Conservation (phyloP, 1,140 invertebrate species). For the Mycetomoellerius zeteki region DNA sequence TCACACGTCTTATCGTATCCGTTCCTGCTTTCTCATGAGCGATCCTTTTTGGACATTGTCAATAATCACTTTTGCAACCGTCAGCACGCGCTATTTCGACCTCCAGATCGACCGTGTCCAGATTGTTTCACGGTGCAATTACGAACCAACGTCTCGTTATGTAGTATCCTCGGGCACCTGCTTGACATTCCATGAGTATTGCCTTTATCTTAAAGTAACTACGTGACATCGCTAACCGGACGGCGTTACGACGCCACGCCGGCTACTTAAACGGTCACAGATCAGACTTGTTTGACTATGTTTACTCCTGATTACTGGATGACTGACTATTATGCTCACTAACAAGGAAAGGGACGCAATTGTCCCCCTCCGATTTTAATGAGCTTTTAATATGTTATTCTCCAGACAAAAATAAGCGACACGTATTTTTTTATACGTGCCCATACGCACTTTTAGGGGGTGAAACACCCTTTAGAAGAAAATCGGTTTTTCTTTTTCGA, state of each 20-base stretch:
- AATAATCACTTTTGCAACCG: conserved; percentile 62
- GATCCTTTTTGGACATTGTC: conserved; percentile 34
- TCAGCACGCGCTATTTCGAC: conserved; percentile 55
- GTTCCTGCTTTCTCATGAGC: background rate
- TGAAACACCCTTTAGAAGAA: no score
- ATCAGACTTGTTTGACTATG: conserved; percentile 38
- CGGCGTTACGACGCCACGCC: conserved; percentile 28
- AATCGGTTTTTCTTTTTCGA: no score
- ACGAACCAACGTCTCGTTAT: conserved; percentile 40
- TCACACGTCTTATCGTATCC: background rate
- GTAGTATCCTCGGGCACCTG: conserved; percentile 52
- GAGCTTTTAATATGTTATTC: no score
- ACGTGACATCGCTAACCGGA: conserved; percentile 50
- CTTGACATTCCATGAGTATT: conserved; percentile 46
- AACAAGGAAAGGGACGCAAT: no score
- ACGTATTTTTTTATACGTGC: no score
- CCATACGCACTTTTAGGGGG: no score
- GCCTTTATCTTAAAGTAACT: conserved; percentile 17
- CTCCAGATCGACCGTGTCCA: conserved; percentile 18
- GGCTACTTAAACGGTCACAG: conserved; percentile 36
- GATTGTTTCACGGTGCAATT: conserved; percentile 38
- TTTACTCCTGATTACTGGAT: conserved; percentile 11
- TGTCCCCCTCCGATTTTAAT: no score
- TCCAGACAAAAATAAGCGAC: no score
- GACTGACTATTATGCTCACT: background rate